Conservation (phyloP, 2,113 vertebrate genomes). For the Genyomyrus donnyi region DNA sequence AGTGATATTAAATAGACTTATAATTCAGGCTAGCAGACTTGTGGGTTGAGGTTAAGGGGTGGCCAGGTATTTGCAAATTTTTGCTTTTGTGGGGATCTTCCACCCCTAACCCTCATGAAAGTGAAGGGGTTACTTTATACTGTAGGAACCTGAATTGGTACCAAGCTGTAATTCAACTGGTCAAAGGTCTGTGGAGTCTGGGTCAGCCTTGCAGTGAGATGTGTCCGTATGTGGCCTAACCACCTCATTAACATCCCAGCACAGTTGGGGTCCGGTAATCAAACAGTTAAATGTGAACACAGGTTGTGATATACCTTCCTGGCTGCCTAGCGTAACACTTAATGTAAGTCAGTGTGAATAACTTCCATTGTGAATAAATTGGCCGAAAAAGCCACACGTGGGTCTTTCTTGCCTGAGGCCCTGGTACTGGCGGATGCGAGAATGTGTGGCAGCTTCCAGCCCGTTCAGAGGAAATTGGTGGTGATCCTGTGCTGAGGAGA, state of each 20-base stretch:
- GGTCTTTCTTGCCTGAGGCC: constrained; percentile 7
- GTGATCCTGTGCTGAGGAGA: constrained; percentile 13
- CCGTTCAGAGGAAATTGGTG: constrained; percentile 9
- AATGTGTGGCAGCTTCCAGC: constrained; percentile 9
- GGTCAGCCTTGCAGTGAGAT: background rate
- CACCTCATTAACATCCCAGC: background rate
- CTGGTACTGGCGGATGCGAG: background rate
- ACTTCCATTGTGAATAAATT: constrained; percentile 14
- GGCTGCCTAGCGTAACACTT: background rate
- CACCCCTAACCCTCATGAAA: background rate
- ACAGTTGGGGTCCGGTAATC: background rate
- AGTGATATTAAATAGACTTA: background rate
- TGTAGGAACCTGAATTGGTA: background rate
- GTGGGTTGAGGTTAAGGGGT: background rate
- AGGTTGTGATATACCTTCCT: background rate
- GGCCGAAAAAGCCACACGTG: constrained; percentile 5
- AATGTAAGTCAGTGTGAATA: background rate
- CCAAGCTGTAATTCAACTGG: background rate
- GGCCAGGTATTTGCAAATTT: background rate
- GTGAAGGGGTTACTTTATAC: background rate
- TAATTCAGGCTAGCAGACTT: background rate
- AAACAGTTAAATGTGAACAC: background rate
- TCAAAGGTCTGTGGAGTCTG: background rate
- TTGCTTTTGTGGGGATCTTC: background rate
- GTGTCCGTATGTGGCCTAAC: background rate